These are phyloP conservation scores for Limnephilus auricula DNA, from an alignment of 2,888 invertebrate species.

Conservation along the genomic window DNA sequence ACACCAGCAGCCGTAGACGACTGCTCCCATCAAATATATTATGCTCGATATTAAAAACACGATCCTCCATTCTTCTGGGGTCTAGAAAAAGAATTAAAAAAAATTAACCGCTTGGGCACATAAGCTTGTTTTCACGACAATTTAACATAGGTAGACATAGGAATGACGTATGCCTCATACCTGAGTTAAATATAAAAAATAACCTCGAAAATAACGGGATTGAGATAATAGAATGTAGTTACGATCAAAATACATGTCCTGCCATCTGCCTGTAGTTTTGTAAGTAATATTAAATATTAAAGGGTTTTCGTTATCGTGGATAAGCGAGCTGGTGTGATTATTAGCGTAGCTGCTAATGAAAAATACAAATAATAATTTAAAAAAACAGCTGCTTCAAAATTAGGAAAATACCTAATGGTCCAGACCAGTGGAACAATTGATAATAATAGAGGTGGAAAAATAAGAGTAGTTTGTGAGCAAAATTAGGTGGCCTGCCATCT, in stretches of 20 bases:
- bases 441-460: too few relatives aligned
- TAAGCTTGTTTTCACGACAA: too few relatives aligned
- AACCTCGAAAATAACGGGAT: not conserved
- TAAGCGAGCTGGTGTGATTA: not conserved
- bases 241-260: not conserved
- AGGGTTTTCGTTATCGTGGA: not conserved
- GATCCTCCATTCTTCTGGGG: conserved; percentile 85
- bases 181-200: too few relatives aligned
- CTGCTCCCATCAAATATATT: conserved; percentile 89
- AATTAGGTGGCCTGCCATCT: too few relatives aligned
- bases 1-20: conserved; percentile 87
- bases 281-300: not conserved
- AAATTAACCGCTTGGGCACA: too few relatives aligned
- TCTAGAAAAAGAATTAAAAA: not conserved
- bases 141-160: too few relatives aligned
- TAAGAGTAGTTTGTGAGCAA: too few relatives aligned
- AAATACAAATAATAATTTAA: not conserved
- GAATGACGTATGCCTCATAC: too few relatives aligned
- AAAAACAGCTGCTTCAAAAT: too few relatives aligned
- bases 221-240: not conserved
- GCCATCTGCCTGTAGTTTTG: not conserved
- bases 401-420: too few relatives aligned
- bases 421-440: too few relatives aligned
- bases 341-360: not conserved
- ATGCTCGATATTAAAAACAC: conserved; percentile 92